phyloP scores from a whole-genome alignment of 2,113 vertebrate species.

The Barbus barbus region DNA sequence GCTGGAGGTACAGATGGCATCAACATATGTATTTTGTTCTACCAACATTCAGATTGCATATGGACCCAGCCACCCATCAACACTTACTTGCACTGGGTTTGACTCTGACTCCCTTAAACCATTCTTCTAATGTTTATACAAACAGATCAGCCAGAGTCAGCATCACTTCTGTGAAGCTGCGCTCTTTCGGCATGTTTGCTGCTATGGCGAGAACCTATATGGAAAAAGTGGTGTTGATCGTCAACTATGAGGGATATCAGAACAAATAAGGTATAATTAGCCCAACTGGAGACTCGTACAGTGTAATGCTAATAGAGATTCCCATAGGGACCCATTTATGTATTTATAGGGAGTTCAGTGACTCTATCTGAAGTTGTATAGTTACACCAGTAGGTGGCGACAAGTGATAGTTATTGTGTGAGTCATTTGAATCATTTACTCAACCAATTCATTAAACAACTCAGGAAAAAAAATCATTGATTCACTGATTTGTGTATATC shows the following conservation, averaged over 20 bases:
- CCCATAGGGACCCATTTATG: background rate
- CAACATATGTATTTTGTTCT: constrained; percentile 36
- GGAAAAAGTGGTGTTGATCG: background rate
- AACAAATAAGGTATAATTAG: background rate
- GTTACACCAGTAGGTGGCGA: background rate
- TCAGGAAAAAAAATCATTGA: too few species aligned
- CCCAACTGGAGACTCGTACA: background rate
- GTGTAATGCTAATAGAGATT: background rate
- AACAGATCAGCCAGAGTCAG: constrained; percentile 55
- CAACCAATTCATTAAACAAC: background rate
- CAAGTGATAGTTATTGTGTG: background rate
- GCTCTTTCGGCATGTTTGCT: background rate
- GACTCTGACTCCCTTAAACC: constrained; percentile 38
- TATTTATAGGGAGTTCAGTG: background rate
- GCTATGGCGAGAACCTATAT: background rate
- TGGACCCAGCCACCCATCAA: constrained; percentile 32
- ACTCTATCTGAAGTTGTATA: background rate
- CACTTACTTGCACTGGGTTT: constrained; percentile 12
- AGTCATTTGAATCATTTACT: background rate
- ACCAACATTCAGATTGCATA: constrained; percentile 5
- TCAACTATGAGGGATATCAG: background rate
- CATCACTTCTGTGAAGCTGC: constrained; percentile 25
- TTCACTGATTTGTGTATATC: too few species aligned
- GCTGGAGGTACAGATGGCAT: constrained; percentile 23
- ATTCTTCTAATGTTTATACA: constrained; percentile 60